Base-by-base conservation (phyloP, 2,797 vertebrate species). In the Molossus molossus region DNA sequence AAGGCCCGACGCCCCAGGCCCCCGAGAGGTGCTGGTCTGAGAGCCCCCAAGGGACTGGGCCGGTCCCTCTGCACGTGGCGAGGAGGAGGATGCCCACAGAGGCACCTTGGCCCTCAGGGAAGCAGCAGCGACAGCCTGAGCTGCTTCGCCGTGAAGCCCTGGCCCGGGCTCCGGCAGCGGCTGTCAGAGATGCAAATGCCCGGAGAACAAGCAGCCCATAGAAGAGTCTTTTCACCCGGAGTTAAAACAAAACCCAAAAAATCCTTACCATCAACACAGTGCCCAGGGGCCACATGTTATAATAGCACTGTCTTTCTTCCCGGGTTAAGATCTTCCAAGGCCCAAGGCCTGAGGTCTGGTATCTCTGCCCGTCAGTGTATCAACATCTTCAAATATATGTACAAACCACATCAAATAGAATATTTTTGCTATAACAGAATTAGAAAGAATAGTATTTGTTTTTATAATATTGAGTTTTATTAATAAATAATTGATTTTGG, bases 401-500 rank as follows among this genome's bases (percentile, higher is more conserved):
- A 45, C 6, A 14, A 75, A 33, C 40, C 85, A 69, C 62, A 33
- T 65, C 29, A 64, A 45, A 73, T 65, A n/a, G 76, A 73, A 14
- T 82, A 14, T 45, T 60, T 96, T 92, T 92, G n/a, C 76, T 55
- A 0, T 62, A 72, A 79, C 3, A 5, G 94, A 92, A 94, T 82
- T 79, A 53, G 77, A 75, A 82, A 83, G 27, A 70, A 45, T 53
- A 79, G 53, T 79, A 48, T 73, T 87, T 86, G 86, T 91, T 85
- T 89, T 91, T 85, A 37, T 84, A 84, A 70, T 79, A 13, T 64
- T 91, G 72, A 55, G 13, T 83, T 97, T 97, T 95, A 93, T 93
- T 85, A 96, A 90, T 94, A 91, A 86, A 94, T 96, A 76, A 89
- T 89, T 92, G 72, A 91, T 70, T 82, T 91, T 81, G 18, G 57